Evolutionary conservation across 2,113 vertebrate genomes (phyloP).

Genomic region (Salvelinus alpinus): DNA sequence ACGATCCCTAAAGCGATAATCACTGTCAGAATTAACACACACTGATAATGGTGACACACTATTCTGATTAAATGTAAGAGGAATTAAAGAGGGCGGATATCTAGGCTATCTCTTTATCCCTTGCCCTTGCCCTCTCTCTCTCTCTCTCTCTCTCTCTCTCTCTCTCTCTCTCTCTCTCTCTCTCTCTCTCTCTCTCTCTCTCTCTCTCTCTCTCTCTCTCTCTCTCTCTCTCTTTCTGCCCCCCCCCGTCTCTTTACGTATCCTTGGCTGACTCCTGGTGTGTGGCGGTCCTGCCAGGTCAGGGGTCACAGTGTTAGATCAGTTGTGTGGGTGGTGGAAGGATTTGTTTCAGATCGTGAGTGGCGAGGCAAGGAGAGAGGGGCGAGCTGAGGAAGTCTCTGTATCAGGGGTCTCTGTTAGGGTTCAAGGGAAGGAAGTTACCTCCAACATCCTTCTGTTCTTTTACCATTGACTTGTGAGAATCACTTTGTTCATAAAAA

Average conservation of each 20-base stretch:
- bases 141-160: no score
- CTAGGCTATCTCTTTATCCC: background rate
- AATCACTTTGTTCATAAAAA: no score
- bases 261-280: conserved; percentile 34
- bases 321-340: conserved; percentile 54
- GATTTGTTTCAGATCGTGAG: conserved; percentile 59
- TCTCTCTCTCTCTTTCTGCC: background rate
- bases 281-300: conserved; percentile 51
- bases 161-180: background rate
- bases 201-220: conserved; percentile 8
- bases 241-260: conserved; percentile 35
- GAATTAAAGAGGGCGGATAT: conserved; percentile 36
- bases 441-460: no score
- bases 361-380: no score
- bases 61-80: conserved; percentile 51
- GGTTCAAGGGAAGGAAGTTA: no score
- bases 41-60: conserved; percentile 41
- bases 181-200: no score
- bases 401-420: no score
- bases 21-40: conserved; percentile 47
- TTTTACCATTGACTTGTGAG: no score
- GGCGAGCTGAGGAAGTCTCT: no score
- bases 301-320: conserved; percentile 64
- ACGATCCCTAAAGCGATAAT: conserved; percentile 50
- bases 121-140: background rate